Evolutionary conservation across 1,140 invertebrate genomes (phyloP).

Genomic region (Marisa cornuarietis): DNA sequence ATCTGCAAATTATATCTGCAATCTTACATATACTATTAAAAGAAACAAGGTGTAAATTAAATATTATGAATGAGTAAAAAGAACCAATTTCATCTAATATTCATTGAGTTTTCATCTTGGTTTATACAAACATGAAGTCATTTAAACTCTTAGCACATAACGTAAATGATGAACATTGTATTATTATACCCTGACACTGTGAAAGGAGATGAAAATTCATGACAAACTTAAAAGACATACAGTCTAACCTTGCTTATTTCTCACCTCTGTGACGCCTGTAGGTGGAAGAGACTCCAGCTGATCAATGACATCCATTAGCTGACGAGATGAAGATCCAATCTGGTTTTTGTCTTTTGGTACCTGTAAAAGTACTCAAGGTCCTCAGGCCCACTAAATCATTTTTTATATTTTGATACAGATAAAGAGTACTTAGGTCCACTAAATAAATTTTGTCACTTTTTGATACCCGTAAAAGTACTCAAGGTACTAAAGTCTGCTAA

Average conservation of each 20-base stretch:
- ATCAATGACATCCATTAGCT: constrained; percentile 55
- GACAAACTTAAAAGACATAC: background rate
- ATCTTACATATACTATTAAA: background rate
- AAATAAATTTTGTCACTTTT: constrained; percentile 39
- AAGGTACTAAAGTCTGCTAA: background rate
- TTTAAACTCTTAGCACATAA: too few relatives aligned
- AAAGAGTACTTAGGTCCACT: too few relatives aligned
- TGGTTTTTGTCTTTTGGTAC: constrained; percentile 52
- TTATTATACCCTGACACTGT: too few relatives aligned
- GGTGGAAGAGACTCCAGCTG: constrained; percentile 55
- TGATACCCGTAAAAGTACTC: constrained; percentile 40
- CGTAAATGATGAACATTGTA: too few relatives aligned
- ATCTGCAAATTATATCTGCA: background rate
- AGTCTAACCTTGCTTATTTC: background rate
- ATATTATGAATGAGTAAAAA: too few relatives aligned
- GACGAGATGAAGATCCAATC: constrained; percentile 37
- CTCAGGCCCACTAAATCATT: background rate
- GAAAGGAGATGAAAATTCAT: too few relatives aligned
- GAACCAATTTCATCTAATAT: too few relatives aligned
- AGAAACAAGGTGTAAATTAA: too few relatives aligned
- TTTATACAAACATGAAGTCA: too few relatives aligned
- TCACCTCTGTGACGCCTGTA: constrained; percentile 46
- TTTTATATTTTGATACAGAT: background rate
- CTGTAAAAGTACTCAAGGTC: constrained; percentile 33
- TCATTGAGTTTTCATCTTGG: too few relatives aligned